Conservation (phyloP, 1,140 invertebrate species). For the Drosophila littoralis region DNA sequence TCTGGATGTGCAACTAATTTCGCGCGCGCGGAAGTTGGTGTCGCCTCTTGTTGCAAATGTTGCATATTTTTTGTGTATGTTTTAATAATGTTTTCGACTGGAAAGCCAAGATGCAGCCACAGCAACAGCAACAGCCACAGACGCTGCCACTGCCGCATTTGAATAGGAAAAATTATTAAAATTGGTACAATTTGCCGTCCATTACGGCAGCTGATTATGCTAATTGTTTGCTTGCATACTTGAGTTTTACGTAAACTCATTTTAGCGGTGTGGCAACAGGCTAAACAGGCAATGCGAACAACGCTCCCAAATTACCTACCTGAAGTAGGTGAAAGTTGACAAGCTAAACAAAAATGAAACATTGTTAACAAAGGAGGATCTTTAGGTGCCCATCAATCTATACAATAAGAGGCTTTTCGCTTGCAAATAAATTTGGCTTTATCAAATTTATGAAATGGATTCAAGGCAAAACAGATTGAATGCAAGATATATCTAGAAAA, state of each 20-base stretch:
- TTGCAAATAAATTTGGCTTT: no score
- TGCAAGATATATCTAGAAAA: no score
- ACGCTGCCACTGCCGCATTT: conserved; percentile 41
- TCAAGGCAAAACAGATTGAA: no score
- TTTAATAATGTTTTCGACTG: conserved; percentile 26
- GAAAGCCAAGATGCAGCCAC: conserved; percentile 46
- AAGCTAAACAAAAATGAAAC: conserved; percentile 3
- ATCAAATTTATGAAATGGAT: no score
- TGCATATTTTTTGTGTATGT: conserved; percentile 11
- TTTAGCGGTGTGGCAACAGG: conserved; percentile 36
- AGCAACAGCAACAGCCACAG: conserved; percentile 48
- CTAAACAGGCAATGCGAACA: conserved; percentile 22
- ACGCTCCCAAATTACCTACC: conserved; percentile 6
- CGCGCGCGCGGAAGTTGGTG: conserved; percentile 28
- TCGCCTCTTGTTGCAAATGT: conserved; percentile 26
- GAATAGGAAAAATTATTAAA: conserved; percentile 47
- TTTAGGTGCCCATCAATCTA: no score
- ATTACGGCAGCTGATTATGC: conserved; percentile 75
- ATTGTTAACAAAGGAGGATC: no score
- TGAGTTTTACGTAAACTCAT: conserved; percentile 63
- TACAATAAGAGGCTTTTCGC: no score
- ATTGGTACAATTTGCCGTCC: conserved; percentile 73
- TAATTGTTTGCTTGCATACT: conserved; percentile 61
- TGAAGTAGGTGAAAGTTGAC: conserved; percentile 39
- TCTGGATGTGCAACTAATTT: conserved; percentile 33